These are phyloP conservation scores for Hypercompe scribonia DNA, from an alignment of 2,888 invertebrate species.

Conservation along the genomic window DNA sequence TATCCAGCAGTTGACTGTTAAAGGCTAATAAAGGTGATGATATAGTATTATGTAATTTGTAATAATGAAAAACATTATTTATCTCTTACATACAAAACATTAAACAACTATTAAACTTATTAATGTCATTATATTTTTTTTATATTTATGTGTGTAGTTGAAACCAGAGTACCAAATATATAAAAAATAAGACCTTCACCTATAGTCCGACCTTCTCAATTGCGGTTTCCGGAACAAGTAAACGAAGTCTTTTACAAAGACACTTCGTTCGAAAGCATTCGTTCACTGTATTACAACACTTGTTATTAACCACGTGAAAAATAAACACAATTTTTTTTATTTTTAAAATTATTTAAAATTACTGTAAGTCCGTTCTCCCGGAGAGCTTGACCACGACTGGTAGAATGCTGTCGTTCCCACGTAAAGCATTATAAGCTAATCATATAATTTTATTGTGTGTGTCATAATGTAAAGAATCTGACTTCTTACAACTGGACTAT, in stretches of 20 bases:
- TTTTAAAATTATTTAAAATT: not conserved
- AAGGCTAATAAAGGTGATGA: too few relatives aligned
- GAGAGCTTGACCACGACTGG: constrained; percentile 17
- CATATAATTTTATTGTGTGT: not conserved
- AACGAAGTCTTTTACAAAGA: not conserved
- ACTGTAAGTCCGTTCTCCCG: constrained; percentile 29
- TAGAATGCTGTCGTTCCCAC: not conserved
- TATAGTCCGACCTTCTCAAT: constrained; percentile 10
- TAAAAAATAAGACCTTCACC: not conserved
- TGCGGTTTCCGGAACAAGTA: not conserved
- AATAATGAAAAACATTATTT: too few relatives aligned
- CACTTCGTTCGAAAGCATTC: not conserved
- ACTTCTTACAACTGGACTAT: not conserved
- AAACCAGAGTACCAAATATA: not conserved
- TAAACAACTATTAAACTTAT: too few relatives aligned
- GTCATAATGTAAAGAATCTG: not conserved
- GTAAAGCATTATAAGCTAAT: not conserved
- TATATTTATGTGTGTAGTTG: not conserved
- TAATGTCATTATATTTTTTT: too few relatives aligned
- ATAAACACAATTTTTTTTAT: not conserved
- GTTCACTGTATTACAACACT: not conserved
- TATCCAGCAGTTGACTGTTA: too few relatives aligned
- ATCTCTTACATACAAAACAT: too few relatives aligned
- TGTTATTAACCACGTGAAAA: not conserved
- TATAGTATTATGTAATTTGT: too few relatives aligned